A percentile compares a stretch with the other conserved stretches of the same genome.
These are phyloP conservation scores for Streptopelia turtur DNA, from an alignment of 2,797 vertebrate species.

Conservation along the genomic window DNA sequence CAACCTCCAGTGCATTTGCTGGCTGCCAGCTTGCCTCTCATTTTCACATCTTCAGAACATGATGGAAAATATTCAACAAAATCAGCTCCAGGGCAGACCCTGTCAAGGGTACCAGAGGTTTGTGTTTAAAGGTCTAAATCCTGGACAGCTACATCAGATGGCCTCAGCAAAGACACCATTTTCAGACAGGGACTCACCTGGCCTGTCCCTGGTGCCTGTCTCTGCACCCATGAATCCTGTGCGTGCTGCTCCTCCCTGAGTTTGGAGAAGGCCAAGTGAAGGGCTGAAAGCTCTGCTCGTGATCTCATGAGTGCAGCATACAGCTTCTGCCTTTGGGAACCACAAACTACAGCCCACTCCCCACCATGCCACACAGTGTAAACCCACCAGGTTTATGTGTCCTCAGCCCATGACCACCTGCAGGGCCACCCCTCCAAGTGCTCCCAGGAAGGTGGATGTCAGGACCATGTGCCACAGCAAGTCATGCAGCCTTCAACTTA, in stretches of 20 bases:
- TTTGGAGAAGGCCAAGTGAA: neutral
- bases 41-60: neutral
- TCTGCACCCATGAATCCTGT: neutral
- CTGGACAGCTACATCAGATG: neutral
- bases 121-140: neutral
- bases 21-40: neutral
- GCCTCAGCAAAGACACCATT: neutral
- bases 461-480: neutral
- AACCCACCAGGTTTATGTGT: neutral
- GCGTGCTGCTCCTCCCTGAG: neutral
- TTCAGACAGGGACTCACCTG: neutral
- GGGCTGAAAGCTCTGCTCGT: neutral
- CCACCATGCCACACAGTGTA: accelerated
- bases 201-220: accelerated
- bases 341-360: neutral
- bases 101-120: accelerated
- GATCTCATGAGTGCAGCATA: neutral
- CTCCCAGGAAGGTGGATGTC: neutral
- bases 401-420: accelerated
- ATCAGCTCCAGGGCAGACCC: neutral
- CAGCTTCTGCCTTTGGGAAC: accelerated
- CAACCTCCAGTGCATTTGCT: neutral
- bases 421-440: neutral
- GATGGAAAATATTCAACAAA: neutral
- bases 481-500: neutral